A percentile compares a stretch with the other conserved stretches of the same genome.
These are phyloP conservation scores for Meda fulgida DNA, from an alignment of 2,797 vertebrate genomes.

Conservation along the genomic window DNA sequence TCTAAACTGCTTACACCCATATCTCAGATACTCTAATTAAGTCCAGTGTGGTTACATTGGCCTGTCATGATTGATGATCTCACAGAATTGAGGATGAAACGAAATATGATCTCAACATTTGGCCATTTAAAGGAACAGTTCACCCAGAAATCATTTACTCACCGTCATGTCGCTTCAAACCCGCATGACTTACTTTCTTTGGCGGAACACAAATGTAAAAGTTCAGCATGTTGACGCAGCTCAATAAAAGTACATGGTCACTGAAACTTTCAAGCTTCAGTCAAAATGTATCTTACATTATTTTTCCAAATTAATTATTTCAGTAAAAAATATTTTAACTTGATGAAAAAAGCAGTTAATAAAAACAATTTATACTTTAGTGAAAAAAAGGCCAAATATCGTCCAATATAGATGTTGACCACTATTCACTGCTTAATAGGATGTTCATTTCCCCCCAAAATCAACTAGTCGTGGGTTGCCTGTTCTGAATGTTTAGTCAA, in stretches of 20 bases:
- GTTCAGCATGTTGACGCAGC: neutral
- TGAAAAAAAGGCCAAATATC: too few species aligned
- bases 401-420: too few species aligned
- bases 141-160: constrained; percentile 5
- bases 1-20: constrained; percentile 46
- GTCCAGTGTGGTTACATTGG: constrained; percentile 51
- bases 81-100: constrained; percentile 6
- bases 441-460: neutral
- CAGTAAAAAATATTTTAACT: neutral
- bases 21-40: constrained; percentile 51
- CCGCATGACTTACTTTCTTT: neutral
- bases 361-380: too few species aligned
- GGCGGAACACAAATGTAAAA: neutral
- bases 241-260: too few species aligned
- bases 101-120: constrained; percentile 45
- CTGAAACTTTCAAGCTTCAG: neutral
- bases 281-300: neutral
- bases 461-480: neutral
- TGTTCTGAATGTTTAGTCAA: neutral
- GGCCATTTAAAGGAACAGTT: constrained; percentile 22
- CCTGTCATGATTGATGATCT: constrained; percentile 38
- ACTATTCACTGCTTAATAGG: neutral
- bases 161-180: neutral
- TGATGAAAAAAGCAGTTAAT: too few species aligned
- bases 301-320: neutral